Percentiles rank a stretch among this genome's conserved stretches.
Evolutionary conservation across 2,888 invertebrate species (phyloP).

Genomic region (Monochamus alternatus): DNA sequence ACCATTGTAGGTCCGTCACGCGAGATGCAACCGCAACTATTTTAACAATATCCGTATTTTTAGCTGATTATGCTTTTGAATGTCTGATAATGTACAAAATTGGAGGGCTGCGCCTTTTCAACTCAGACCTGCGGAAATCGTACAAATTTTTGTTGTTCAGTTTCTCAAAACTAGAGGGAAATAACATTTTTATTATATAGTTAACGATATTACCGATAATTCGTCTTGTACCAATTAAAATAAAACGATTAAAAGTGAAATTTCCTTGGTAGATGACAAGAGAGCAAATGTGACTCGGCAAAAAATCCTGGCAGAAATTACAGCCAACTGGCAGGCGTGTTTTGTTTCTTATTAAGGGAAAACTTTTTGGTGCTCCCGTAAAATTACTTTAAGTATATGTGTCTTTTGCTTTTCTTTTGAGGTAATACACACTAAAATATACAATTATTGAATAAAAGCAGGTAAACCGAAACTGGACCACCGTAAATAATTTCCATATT

Average conservation of each 20-base stretch:
- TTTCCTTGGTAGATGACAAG: too few relatives aligned
- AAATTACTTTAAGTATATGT: constrained; percentile 3
- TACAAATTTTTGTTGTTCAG: neutral
- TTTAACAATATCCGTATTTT: constrained; percentile 30
- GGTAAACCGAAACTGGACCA: constrained; percentile 21
- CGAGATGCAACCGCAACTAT: constrained; percentile 23
- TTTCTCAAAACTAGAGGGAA: too few relatives aligned
- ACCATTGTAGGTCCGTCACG: constrained; percentile 18
- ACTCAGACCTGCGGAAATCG: neutral
- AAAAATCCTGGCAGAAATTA: constrained; percentile 1
- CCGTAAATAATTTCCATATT: constrained; percentile 13
- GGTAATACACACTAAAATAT: constrained; percentile 1
- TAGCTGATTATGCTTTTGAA: constrained; percentile 7
- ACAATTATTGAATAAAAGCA: constrained; percentile 26
- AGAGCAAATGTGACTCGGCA: neutral
- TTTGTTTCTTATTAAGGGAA: constrained; percentile 5
- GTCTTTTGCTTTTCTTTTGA: neutral
- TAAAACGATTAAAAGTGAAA: too few relatives aligned
- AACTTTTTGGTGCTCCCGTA: constrained; percentile 6
- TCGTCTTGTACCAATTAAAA: too few relatives aligned
- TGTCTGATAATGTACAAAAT: constrained; percentile 16
- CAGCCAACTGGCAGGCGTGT: neutral
- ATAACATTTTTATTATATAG: too few relatives aligned
- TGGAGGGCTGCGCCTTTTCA: neutral
- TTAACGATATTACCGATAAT: too few relatives aligned